Evolutionary conservation across 2,888 invertebrate species (phyloP).

Genomic region (Tridacna gigas): DNA sequence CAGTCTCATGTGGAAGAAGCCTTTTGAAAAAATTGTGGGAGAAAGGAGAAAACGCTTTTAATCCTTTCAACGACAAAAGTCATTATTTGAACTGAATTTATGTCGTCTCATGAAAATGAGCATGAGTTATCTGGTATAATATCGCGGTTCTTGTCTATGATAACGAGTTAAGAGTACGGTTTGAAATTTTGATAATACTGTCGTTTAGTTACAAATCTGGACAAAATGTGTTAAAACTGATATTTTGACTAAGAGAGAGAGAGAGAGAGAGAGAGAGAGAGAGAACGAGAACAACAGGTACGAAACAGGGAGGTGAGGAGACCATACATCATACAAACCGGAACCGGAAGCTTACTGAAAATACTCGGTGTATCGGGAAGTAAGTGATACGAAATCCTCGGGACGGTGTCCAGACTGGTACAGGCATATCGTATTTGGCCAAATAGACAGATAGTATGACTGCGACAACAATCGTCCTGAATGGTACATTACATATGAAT

Average conservation of each 20-base stretch:
- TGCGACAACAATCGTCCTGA: conserved; percentile 51
- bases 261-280: neutral
- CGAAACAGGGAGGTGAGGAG: neutral
- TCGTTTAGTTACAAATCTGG: no score
- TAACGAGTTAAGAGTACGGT: no score
- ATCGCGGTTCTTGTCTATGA: no score
- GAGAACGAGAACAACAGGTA: no score
- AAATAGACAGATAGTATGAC: conserved; percentile 61
- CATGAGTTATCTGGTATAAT: no score
- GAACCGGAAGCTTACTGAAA: conserved; percentile 52
- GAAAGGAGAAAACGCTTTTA: no score
- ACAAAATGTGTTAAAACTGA: neutral
- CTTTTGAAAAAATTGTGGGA: no score
- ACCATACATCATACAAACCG: neutral
- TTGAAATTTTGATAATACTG: no score
- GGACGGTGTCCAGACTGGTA: conserved; percentile 62
- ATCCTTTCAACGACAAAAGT: no score
- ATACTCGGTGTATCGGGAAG: conserved; percentile 65
- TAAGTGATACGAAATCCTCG: conserved; percentile 60
- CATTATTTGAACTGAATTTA: no score
- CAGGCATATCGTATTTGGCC: conserved; percentile 60
- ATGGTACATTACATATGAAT: neutral
- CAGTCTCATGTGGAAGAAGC: no score
- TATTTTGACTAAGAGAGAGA: neutral
- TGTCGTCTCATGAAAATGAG: no score